Evolutionary conservation across 2,797 vertebrate genomes (phyloP).

Genomic region (Phylloscopus collybita): DNA sequence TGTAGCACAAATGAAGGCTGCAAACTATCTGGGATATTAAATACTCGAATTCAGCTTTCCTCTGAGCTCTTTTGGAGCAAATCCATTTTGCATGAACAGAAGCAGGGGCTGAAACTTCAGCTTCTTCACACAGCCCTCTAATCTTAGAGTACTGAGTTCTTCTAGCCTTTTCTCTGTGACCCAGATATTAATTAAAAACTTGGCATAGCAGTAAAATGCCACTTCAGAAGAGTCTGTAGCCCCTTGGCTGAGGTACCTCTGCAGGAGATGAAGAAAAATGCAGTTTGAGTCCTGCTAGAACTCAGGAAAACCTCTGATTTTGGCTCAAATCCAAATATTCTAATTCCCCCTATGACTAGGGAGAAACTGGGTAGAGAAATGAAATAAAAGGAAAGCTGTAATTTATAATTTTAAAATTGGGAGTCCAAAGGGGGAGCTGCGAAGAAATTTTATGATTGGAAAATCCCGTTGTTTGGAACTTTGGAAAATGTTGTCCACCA

Average conservation of each 20-base stretch:
- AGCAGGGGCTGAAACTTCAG: background rate
- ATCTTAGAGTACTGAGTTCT: background rate
- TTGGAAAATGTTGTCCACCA: background rate
- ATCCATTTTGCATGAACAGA: background rate
- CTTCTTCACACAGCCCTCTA: background rate
- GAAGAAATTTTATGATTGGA: background rate
- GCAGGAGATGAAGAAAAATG: background rate
- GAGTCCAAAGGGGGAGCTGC: background rate
- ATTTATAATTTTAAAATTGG: conserved; percentile 14
- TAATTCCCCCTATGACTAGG: background rate
- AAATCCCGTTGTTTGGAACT: background rate
- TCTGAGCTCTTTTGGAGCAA: background rate
- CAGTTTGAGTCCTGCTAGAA: background rate
- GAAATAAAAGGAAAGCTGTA: background rate
- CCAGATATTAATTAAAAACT: background rate
- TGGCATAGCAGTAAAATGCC: background rate
- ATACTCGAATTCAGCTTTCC: background rate
- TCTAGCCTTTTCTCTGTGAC: background rate
- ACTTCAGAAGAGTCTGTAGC: background rate
- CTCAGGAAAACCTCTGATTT: background rate
- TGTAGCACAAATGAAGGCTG: background rate
- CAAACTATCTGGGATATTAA: background rate
- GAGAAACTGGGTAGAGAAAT: background rate
- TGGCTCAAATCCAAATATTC: background rate
- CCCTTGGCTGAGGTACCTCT: background rate